These are phyloP conservation scores for Oscheius sp. DNA, from an alignment of 2,888 invertebrate genomes.

Conservation along the genomic window DNA sequence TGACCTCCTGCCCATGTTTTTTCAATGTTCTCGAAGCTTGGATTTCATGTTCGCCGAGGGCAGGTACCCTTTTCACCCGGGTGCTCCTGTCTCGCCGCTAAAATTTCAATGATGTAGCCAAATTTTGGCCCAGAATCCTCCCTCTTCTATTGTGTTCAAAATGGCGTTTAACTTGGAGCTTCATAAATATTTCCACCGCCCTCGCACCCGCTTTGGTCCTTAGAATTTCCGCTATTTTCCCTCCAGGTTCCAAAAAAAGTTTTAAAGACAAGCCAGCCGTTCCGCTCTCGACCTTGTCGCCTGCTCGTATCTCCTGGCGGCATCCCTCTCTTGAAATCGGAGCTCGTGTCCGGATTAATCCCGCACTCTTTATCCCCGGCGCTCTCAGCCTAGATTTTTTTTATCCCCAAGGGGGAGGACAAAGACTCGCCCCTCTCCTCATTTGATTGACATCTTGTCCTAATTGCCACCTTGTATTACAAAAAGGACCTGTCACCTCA, in stretches of 20 bases:
- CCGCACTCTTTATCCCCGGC: slow-evolving; percentile 30
- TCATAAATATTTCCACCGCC: too few species aligned
- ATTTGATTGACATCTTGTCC: slow-evolving; percentile 6
- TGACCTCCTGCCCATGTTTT: too few species aligned
- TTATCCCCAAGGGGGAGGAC: neutral
- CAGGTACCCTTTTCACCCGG: too few species aligned
- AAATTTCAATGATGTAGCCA: neutral
- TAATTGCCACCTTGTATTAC: slow-evolving; percentile 32
- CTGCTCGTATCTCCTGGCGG: neutral
- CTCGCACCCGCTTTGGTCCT: too few species aligned
- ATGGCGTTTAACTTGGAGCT: too few species aligned
- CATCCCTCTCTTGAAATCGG: slow-evolving; percentile 35
- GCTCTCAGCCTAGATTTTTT: neutral
- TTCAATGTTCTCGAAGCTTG: too few species aligned
- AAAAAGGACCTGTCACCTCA: slow-evolving; percentile 13
- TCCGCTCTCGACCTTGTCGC: too few species aligned
- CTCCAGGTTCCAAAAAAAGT: neutral
- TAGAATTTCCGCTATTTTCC: neutral
- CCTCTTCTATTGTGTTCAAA: neutral
- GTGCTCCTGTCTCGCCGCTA: too few species aligned
- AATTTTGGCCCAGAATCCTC: neutral
- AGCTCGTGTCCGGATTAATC: slow-evolving; percentile 30
- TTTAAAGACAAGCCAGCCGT: neutral
- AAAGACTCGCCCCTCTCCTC: neutral
- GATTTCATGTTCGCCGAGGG: too few species aligned